Conservation (phyloP, 2,113 vertebrate genomes). For the Percina caprodes region DNA sequence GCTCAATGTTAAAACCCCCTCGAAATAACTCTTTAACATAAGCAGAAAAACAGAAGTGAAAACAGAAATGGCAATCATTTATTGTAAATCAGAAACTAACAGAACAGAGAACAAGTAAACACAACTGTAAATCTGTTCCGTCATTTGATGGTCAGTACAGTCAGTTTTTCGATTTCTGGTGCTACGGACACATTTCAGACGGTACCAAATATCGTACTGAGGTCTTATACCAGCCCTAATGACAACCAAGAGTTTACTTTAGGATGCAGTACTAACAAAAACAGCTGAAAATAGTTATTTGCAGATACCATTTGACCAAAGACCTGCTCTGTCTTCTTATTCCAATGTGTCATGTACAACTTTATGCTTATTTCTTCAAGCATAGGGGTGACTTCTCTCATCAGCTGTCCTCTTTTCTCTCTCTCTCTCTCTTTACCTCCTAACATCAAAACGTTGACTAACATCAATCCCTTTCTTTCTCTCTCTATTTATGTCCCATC, state of each 20-base stretch:
- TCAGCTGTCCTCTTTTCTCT: conserved; percentile 33
- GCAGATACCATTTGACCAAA: conserved; percentile 44
- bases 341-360: conserved; percentile 28
- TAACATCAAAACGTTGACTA: conserved; percentile 65
- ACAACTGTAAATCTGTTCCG: neutral
- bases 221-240: neutral
- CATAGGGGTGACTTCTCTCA: conserved; percentile 61
- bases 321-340: conserved; percentile 26
- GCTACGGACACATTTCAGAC: neutral
- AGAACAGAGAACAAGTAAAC: neutral
- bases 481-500: conserved; percentile 9
- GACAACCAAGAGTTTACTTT: neutral
- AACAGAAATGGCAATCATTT: neutral
- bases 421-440: conserved; percentile 22
- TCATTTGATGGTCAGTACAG: too few species aligned
- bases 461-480: conserved; percentile 43
- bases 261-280: neutral
- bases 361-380: conserved; percentile 67
- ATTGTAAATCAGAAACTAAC: too few species aligned
- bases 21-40: too few species aligned
- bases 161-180: neutral
- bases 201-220: neutral
- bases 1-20: too few species aligned
- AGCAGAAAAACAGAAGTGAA: too few species aligned
- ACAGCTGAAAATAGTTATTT: neutral